Base-by-base conservation (phyloP, 2,113 vertebrate species). In the Neotoma lepida region DNA sequence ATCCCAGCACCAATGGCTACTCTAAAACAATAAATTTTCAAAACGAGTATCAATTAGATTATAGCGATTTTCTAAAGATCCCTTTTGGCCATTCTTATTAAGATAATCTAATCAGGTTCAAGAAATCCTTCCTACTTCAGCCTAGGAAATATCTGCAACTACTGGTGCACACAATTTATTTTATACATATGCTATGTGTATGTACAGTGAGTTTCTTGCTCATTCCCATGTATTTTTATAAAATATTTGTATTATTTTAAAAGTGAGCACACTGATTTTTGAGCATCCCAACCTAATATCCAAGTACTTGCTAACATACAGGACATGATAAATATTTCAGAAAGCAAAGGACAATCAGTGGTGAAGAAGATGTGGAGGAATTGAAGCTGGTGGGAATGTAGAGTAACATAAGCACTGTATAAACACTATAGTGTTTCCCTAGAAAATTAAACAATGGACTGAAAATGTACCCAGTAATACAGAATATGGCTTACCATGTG, bases 11-110 rank as follows among this genome's bases (percentile, higher is more conserved):
- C 13, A 26, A 15, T 49, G 12, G 56, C 51, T 86, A 64, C 6
- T 92, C 33, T 76, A 73, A 78, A 15, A 78, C 1, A 22, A 80
- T 92, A 24, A 74, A 70, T 82, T 88, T 91, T 90, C 78, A 61
- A 77, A 61, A 71, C 15, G n/a, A 88, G 24, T 39, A 13, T 88
- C 18, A 56, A 89, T 89, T 88, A 85, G 30, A 30, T 84, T 86
- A 24, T 1, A 90, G 35, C 54, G 5, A 64, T 68, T 54, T 90
- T 64, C 76, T 46, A 49, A 89, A 89, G 18, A 89, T 49, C 22
- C 13, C 18, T 51, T 8, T 41, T 81, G 56, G 44, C 20, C 66
- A 82, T 89, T 76, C 70, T 33, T 90, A 90, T 84, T 56, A 54
- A 24, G 41, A 56, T 86, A 44, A 39, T 70, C 26, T 54, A 82